Evolutionary conservation across 2,113 vertebrate species (phyloP), one percentile per base, ranked within the genome.

Genomic region (Melanerpes aurifrons): DNA sequence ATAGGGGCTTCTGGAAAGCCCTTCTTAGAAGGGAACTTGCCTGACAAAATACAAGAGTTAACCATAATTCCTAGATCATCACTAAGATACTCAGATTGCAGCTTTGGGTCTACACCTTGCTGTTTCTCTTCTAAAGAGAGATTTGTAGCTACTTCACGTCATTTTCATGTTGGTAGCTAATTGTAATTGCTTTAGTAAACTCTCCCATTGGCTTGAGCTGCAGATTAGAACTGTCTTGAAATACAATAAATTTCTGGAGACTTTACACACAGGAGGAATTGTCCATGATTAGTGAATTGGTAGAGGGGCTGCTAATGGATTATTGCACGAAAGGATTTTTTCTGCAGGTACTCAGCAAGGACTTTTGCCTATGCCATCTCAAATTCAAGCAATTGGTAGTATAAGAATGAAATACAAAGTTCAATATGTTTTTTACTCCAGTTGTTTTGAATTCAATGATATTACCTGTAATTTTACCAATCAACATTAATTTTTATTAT

Each of bases 401-500:
- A 43, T 54, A 82, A 66, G 4, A 89, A 84, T 54, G 54, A 64
- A 64, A 78, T 61, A 22, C 28, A 12, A 73, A 68, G 14, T 67
- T 91, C 8, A 29, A 2, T 31, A 28, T 62, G 10, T 4, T 59
- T 66, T 87, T 81, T 86, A 24, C 18, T 75, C n/a, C 26, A 48
- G 2, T 13, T 78, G 5, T 79, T 89, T 79, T 85, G 20, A 63
- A 54, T 88, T 61, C 21, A 66, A 59, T 70, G 48, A 53, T 28
- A 22, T 26, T 89, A 11, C 28, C 47, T 82, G 7, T 75, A 76
- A 71, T 92, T 95, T 91, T 8, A 76, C 26, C 10, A 70, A 31
- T 86, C n/a, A 78, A 21, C 35, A 26, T 62, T 25, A 69, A 78
- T 88, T 94, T 71, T 82, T 9, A 47, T 77, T 79, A 68, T 97